Evolutionary conservation across 2,888 invertebrate species (phyloP).

Genomic region (Microplitis manilae): DNA sequence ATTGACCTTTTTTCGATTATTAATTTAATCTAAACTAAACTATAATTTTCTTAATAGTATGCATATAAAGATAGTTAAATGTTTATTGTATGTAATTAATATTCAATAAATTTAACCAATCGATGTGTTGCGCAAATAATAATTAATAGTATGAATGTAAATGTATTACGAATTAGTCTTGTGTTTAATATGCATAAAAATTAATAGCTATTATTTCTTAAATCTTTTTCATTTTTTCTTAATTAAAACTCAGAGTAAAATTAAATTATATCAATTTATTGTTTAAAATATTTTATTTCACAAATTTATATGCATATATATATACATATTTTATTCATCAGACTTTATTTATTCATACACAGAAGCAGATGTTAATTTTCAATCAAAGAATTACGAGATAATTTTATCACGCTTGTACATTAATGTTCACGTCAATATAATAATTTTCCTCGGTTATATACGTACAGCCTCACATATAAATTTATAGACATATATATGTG

Average conservation of each 20-base stretch:
- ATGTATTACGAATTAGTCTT: background rate
- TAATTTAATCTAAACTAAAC: background rate
- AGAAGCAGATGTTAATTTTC: constrained; percentile 36
- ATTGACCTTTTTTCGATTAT: background rate
- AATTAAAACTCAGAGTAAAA: background rate
- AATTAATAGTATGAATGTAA: background rate
- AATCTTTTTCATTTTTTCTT: constrained; percentile 31
- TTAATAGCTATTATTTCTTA: background rate
- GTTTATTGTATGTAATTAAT: constrained; percentile 18
- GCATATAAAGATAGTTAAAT: constrained; percentile 1
- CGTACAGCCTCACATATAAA: background rate
- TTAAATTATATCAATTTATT: background rate
- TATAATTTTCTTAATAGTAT: background rate
- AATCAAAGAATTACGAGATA: constrained; percentile 23
- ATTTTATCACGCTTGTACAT: constrained; percentile 10
- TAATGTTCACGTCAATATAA: constrained; percentile 3
- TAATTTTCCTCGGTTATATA: constrained; percentile 15
- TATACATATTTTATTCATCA: background rate
- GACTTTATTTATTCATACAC: constrained; percentile 1
- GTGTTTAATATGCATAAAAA: constrained; percentile 30
- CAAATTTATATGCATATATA: constrained; percentile 10
- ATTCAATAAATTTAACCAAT: constrained; percentile 7
- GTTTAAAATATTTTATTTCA: constrained; percentile 5
- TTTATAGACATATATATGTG: background rate
- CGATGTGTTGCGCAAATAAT: background rate